A percentile compares a stretch with the other conserved stretches of the same genome.
phyloP scores from a whole-genome alignment of 2,113 vertebrate species.

The Pituophis catenifer region DNA sequence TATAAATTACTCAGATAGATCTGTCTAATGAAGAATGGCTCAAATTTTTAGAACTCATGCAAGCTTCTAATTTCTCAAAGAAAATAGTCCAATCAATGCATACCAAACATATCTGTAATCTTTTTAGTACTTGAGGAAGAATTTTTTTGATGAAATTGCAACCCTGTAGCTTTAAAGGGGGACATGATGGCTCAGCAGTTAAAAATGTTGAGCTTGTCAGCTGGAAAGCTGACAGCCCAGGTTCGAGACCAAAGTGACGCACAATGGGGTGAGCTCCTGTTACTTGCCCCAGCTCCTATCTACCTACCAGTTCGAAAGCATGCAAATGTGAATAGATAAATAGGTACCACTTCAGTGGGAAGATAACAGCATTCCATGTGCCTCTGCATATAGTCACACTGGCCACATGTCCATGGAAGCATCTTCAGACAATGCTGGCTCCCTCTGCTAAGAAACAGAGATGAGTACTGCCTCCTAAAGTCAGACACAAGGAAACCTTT shows the following conservation, averaged over 20 bases:
- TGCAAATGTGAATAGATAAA: neutral
- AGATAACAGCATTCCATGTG: neutral
- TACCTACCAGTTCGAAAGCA: neutral
- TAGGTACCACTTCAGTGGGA: neutral
- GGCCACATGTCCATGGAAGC: neutral
- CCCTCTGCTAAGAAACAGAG: neutral
- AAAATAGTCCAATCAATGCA: constrained; percentile 21
- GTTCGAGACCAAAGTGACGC: neutral
- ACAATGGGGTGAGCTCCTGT: neutral
- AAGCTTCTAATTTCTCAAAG: constrained; percentile 43
- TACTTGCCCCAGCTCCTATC: neutral
- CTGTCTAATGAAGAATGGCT: constrained; percentile 56
- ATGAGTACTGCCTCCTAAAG: neutral
- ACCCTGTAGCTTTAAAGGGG: constrained; percentile 64
- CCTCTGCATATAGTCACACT: neutral
- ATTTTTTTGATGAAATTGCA: constrained; percentile 66
- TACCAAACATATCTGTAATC: constrained; percentile 31
- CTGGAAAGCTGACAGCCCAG: neutral
- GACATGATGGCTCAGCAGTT: too few relatives aligned
- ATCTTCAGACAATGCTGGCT: neutral
- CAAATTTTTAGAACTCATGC: constrained; percentile 57
- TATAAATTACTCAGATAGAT: constrained; percentile 58
- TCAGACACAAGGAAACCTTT: constrained; percentile 27
- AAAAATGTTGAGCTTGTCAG: too few relatives aligned
- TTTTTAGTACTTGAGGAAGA: constrained; percentile 44